phyloP scores from a whole-genome alignment of 2,888 invertebrate genomes.

The Andrena minutula region DNA sequence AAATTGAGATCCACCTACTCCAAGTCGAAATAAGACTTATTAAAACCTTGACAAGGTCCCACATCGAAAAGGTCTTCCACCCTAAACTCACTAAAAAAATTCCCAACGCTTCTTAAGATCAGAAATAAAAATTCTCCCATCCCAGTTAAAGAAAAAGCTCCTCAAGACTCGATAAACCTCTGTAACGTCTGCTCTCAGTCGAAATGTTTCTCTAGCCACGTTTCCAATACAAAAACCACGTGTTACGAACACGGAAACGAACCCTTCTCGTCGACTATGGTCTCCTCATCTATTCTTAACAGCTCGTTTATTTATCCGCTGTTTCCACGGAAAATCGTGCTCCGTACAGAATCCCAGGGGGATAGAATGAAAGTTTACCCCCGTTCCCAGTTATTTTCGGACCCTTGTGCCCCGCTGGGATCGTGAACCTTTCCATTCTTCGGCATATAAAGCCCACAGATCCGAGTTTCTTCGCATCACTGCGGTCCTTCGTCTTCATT shows the following conservation, averaged over 20 bases:
- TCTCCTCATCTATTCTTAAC: constrained; percentile 66
- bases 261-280: constrained; percentile 39
- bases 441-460: not conserved
- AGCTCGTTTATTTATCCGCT: constrained; percentile 59
- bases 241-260: constrained; percentile 59
- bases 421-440: constrained; percentile 16
- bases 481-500: not conserved
- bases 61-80: too few species aligned
- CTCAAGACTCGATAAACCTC: too few species aligned
- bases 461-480: not conserved
- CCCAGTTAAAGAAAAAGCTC: too few species aligned
- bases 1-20: too few species aligned
- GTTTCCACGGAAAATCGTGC: constrained; percentile 50
- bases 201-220: not conserved
- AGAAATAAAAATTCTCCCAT: too few species aligned
- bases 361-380: constrained; percentile 58
- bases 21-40: too few species aligned
- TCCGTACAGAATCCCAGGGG: constrained; percentile 18
- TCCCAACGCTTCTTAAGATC: too few species aligned
- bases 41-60: too few species aligned
- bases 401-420: constrained; percentile 15
- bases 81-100: too few species aligned
- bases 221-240: constrained; percentile 44
- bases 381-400: constrained; percentile 52
- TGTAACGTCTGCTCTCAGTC: not conserved